A percentile compares a stretch with the other conserved stretches of the same genome.
These are phyloP conservation scores for Paralvinella palmiformis DNA, from an alignment of 1,140 invertebrate genomes.

Conservation along the genomic window DNA sequence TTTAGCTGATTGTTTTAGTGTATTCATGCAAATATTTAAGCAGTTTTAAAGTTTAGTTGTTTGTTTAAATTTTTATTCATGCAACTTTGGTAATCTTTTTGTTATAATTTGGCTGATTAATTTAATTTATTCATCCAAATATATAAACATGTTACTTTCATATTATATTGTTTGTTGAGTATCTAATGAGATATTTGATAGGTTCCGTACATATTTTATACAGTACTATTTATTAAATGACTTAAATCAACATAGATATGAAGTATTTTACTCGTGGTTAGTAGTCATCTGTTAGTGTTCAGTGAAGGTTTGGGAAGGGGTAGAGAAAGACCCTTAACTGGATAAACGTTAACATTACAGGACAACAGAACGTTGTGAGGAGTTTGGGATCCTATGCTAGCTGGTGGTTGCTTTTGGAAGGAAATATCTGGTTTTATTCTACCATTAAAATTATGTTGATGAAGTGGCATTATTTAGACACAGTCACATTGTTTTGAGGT, in stretches of 20 bases:
- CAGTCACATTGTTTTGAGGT: too few species aligned
- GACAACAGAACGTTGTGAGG: too few species aligned
- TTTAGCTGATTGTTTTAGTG: not conserved
- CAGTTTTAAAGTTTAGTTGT: not conserved
- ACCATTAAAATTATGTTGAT: too few species aligned
- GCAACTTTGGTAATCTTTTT: not conserved
- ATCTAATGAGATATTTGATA: not conserved
- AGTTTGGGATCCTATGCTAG: too few species aligned
- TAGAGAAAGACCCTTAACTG: not conserved
- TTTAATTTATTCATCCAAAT: not conserved
- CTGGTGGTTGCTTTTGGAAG: too few species aligned
- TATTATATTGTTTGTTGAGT: not conserved
- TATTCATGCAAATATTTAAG: not conserved
- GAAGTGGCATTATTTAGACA: too few species aligned
- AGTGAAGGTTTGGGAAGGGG: not conserved
- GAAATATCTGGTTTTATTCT: too few species aligned
- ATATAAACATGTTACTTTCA: not conserved
- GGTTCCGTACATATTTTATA: not conserved
- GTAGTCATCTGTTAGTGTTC: not conserved
- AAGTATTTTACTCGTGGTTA: not conserved
- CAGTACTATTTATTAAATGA: not conserved
- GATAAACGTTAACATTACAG: not conserved
- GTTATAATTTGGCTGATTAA: not conserved
- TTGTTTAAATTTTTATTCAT: not conserved
- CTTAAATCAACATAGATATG: not conserved